Percentiles rank a stretch among this genome's conserved stretches.
These are phyloP conservation scores for Reinhardtius hippoglossoides DNA, from an alignment of 2,113 vertebrate species.

Conservation along the genomic window DNA sequence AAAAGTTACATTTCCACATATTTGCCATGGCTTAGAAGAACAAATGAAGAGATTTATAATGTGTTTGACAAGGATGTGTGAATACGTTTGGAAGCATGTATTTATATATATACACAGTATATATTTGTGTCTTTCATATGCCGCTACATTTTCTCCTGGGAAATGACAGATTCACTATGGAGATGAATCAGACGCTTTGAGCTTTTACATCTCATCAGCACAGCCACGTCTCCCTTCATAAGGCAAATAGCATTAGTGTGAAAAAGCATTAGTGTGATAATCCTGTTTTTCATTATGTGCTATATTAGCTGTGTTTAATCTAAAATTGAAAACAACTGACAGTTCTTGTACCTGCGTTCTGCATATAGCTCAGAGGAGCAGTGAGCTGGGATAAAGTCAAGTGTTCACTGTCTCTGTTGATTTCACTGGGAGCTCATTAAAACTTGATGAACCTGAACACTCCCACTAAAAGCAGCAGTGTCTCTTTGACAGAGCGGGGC, in stretches of 20 bases:
- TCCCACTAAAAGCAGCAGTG: conserved; percentile 69
- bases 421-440: conserved; percentile 74
- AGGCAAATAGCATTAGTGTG: background rate
- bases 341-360: conserved; percentile 33
- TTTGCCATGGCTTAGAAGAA: background rate
- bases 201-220: conserved; percentile 23
- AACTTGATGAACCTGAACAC: conserved; percentile 73
- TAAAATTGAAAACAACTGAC: conserved; percentile 32
- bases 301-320: conserved; percentile 54
- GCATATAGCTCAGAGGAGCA: conserved; percentile 21
- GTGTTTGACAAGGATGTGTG: background rate
- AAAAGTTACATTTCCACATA: background rate
- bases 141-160: conserved; percentile 4
- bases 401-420: conserved; percentile 57
- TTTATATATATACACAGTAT: too few species aligned
- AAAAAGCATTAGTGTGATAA: conserved; percentile 42
- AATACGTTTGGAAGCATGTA: conserved; percentile 12
- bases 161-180: background rate
- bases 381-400: conserved; percentile 41
- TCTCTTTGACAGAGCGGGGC: conserved; percentile 55
- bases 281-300: conserved; percentile 53
- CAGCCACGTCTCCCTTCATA: conserved; percentile 11
- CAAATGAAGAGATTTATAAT: background rate
- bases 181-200: conserved; percentile 6
- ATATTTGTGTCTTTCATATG: conserved; percentile 7